Evolutionary conservation across 2,888 invertebrate genomes (phyloP).

Genomic region (Scaptomyza caliginosa): DNA sequence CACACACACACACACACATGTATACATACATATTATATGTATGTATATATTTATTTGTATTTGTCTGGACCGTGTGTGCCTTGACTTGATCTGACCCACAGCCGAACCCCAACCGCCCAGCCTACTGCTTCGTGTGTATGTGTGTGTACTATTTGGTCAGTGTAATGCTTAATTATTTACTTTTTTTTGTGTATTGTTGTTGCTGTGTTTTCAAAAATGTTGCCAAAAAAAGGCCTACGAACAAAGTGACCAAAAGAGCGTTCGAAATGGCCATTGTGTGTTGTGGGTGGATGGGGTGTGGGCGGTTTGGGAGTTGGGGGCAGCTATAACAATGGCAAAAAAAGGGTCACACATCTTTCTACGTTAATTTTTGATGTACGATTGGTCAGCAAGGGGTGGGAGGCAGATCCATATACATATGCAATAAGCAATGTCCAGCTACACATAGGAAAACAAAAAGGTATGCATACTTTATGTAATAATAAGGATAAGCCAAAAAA

Average conservation of each 20-base stretch:
- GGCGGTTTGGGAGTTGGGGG: background rate
- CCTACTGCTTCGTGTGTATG: background rate
- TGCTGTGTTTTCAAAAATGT: conserved; percentile 43
- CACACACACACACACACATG: conserved; percentile 8
- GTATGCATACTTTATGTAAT: conserved; percentile 81
- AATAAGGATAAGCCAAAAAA: conserved; percentile 82
- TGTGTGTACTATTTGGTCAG: conserved; percentile 72
- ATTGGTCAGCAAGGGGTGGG: conserved; percentile 49
- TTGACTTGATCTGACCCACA: conserved; percentile 31
- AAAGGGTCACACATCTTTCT: conserved; percentile 72
- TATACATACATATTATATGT: conserved; percentile 42
- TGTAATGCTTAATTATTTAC: conserved; percentile 80
- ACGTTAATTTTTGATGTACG: conserved; percentile 82
- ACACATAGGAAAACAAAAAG: conserved; percentile 57
- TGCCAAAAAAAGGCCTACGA: conserved; percentile 52
- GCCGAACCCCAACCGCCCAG: background rate
- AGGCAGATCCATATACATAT: background rate
- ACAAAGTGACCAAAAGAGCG: conserved; percentile 69
- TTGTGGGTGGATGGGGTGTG: background rate
- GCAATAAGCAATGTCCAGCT: conserved; percentile 12
- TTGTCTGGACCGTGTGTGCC: conserved; percentile 64
- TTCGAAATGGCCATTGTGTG: conserved; percentile 13
- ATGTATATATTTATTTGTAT: conserved; percentile 68
- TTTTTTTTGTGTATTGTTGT: conserved; percentile 56
- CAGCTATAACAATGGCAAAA: conserved; percentile 45